Evolutionary conservation across 64 coral and sea anemone species (phyloP), one percentile per base, ranked within the genome.

Genomic region (Anthopleura sola): DNA sequence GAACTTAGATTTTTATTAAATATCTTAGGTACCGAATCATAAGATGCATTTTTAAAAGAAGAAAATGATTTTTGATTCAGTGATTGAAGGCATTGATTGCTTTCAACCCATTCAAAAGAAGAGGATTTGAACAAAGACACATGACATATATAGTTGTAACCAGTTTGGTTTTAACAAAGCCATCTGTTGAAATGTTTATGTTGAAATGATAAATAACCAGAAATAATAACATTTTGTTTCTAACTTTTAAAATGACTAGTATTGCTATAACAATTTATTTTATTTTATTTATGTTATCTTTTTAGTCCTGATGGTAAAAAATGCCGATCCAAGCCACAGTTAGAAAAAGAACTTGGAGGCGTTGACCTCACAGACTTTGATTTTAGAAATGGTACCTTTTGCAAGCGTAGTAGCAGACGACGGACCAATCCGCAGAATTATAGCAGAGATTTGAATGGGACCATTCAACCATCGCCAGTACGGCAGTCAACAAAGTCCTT

Each of bases 231-330:
- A 23, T 24, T 62, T 28, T 26, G n/a, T 62, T n/a, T 11, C 6
- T 28, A n/a, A 7, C n/a, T 62, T 62, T 26, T 14, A 5, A 71
- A 10, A 15, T 71, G 66, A 15, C 8, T n/a, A n/a, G 6, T 11
- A 23, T 28, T 28, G 5, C 0, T 81, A 13, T 21, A 81, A 26
- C 24, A 46, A 19, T 21, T n/a, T 48, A 0, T 10, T 44, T 14
- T 48, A 40, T 81, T 20, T 81, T 24, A 49, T 82, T 80, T 10
- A 32, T 89, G 81, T 92, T 58, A 15, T 33, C n/a, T 74, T 39
- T 74, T 39, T 66, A 97, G 94, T 40, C 94, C 94, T 60, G 94
- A 97, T 97, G 94, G 94, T 82, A 97, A 97, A 83, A 97, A 97
- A 89, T 85, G 91, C 58, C 86, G 94, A 17, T 97, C 94, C 29